These are phyloP conservation scores for Metopia argyrocephala DNA, from an alignment of 2,888 invertebrate species.

Conservation along the genomic window DNA sequence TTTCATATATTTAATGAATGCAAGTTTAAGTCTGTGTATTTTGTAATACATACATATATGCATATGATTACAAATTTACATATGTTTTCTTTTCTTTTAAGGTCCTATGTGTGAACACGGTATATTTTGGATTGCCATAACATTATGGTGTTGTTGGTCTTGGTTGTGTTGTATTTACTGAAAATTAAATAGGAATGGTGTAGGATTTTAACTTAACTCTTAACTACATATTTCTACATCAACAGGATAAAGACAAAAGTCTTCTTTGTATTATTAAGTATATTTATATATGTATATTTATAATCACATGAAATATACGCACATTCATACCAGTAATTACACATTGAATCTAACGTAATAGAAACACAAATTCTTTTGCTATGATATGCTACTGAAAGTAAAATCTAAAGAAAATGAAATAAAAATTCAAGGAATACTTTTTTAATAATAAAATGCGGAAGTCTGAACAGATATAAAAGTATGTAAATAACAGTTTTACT, in stretches of 20 bases:
- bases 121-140: slow-evolving; percentile 53
- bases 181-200: slow-evolving; percentile 32
- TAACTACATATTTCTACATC: slow-evolving; percentile 6
- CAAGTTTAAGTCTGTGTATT: not conserved
- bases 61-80: not conserved
- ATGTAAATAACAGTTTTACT: too few species aligned
- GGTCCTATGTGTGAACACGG: not conserved
- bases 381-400: too few species aligned
- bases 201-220: slow-evolving; percentile 27
- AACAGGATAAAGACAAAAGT: not conserved
- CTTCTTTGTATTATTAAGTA: slow-evolving; percentile 2
- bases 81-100: not conserved
- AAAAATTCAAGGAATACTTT: too few species aligned
- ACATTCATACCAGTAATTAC: not conserved
- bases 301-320: not conserved
- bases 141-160: slow-evolving; percentile 46
- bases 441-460: too few species aligned
- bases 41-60: not conserved
- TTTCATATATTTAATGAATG: not conserved
- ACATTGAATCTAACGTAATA: not conserved
- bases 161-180: slow-evolving; percentile 33
- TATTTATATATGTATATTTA: not conserved
- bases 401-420: too few species aligned
- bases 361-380: not conserved
- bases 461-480: too few species aligned